Conservation (phyloP, 2,888 invertebrate species). For the Cataglyphis rosenhaueri region DNA sequence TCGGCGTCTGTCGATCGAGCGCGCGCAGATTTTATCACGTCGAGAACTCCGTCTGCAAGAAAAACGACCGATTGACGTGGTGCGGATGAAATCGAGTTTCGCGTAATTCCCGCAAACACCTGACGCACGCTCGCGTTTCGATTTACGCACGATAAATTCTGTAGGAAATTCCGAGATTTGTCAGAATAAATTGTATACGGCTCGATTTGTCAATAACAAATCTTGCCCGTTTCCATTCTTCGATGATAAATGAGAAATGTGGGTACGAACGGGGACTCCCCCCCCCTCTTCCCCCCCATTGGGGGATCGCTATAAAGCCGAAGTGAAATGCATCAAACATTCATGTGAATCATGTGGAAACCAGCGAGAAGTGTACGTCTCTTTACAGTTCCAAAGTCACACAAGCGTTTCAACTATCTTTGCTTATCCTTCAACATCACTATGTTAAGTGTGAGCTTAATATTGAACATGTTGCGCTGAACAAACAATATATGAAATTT, state of each 20-base stretch:
- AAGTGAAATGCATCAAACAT: neutral
- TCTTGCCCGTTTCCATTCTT: neutral
- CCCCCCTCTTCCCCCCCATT: too few relatives aligned
- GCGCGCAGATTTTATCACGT: conserved; percentile 24
- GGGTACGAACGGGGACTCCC: neutral
- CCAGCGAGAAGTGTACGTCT: neutral
- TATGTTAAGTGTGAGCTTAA: conserved; percentile 15
- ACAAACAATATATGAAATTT: conserved; percentile 26
- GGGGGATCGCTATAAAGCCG: neutral
- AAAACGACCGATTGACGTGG: conserved; percentile 29
- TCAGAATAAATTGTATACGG: conserved; percentile 17
- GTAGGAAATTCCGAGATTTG: conserved; percentile 7
- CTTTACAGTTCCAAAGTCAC: conserved; percentile 8
- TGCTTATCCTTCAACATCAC: conserved; percentile 9
- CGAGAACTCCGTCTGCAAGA: conserved; percentile 32
- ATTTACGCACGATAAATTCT: conserved; percentile 9
- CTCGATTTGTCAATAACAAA: conserved; percentile 29
- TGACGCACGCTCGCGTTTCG: neutral
- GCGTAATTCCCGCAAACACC: conserved; percentile 27
- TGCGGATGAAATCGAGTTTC: conserved; percentile 35
- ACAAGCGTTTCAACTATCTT: conserved; percentile 18
- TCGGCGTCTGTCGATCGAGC: conserved; percentile 28
- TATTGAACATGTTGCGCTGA: conserved; percentile 11
- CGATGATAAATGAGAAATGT: conserved; percentile 2
- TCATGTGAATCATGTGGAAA: conserved; percentile 1